Percentiles rank a stretch among this genome's conserved stretches.
These are phyloP conservation scores for Enteromius unitaeniatus DNA, from an alignment of 2,797 vertebrate genomes.

Conservation along the genomic window DNA sequence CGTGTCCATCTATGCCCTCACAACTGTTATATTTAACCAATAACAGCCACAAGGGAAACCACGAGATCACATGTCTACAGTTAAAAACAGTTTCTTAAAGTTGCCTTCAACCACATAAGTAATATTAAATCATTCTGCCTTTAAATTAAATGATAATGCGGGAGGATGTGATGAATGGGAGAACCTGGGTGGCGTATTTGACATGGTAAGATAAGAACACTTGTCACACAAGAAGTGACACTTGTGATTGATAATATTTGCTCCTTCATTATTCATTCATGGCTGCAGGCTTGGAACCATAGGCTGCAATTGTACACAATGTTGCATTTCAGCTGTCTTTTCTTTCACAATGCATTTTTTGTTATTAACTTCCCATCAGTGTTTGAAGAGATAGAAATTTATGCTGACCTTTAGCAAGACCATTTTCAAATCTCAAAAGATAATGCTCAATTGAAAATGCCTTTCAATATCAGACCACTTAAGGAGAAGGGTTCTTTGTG, in stretches of 20 bases:
- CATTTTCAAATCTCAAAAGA: constrained; percentile 27
- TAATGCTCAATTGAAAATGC: constrained; percentile 21
- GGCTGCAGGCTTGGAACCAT: not conserved
- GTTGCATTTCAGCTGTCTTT: not conserved
- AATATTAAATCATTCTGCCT: constrained; percentile 63
- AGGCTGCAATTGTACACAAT: not conserved
- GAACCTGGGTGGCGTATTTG: constrained; percentile 46
- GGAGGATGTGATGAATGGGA: constrained; percentile 54
- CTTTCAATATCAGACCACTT: constrained; percentile 22
- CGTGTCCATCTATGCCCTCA: not conserved
- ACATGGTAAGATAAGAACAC: constrained; percentile 48
- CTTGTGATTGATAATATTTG: constrained; percentile 65
- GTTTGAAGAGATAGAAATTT: constrained; percentile 1
- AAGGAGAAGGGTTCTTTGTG: constrained; percentile 34
- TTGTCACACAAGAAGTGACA: too few relatives aligned
- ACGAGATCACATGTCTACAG: constrained; percentile 55
- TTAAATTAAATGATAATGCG: constrained; percentile 54
- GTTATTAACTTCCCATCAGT: not conserved
- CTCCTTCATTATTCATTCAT: constrained; percentile 37
- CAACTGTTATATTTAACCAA: constrained; percentile 38
- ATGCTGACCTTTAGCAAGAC: constrained; percentile 37
- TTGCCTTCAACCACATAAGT: constrained; percentile 58
- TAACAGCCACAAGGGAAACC: constrained; percentile 57
- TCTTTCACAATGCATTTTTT: not conserved
- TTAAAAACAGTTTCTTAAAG: constrained; percentile 51